These are phyloP conservation scores for Platanista minor DNA, from an alignment of 2,113 vertebrate species.

Conservation along the genomic window DNA sequence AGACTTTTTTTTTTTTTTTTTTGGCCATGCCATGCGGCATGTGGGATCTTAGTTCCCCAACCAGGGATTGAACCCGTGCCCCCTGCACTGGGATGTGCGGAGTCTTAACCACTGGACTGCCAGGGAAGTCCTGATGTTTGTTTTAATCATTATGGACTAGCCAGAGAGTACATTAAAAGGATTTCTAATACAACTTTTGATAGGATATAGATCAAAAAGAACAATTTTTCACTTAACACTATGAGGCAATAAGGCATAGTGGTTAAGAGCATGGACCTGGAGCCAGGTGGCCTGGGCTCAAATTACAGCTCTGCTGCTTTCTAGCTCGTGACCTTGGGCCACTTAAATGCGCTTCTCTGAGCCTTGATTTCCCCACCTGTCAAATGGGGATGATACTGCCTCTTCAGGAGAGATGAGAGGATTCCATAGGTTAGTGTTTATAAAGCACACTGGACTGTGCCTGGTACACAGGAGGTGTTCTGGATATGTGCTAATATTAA, in stretches of 20 bases:
- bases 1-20: too few species aligned
- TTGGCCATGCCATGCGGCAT: too few species aligned
- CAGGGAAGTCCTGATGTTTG: not conserved
- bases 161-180: not conserved
- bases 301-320: not conserved
- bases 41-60: too few species aligned
- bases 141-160: not conserved
- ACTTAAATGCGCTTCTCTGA: too few species aligned
- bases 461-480: not conserved
- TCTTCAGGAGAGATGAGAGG: not conserved
- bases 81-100: too few species aligned
- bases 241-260: not conserved
- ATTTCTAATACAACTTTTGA: not conserved
- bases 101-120: too few species aligned
- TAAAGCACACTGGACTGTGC: not conserved
- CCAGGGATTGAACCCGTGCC: too few species aligned
- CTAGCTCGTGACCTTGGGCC: not conserved
- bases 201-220: not conserved
- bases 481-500: not conserved
- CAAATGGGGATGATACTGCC: not conserved
- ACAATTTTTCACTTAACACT: not conserved
- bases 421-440: not conserved
- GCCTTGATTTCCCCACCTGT: not conserved
- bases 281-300: not conserved
- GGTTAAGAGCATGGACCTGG: not conserved